Conservation (phyloP, 2,888 invertebrate species). For the Clistopyga incitator region DNA sequence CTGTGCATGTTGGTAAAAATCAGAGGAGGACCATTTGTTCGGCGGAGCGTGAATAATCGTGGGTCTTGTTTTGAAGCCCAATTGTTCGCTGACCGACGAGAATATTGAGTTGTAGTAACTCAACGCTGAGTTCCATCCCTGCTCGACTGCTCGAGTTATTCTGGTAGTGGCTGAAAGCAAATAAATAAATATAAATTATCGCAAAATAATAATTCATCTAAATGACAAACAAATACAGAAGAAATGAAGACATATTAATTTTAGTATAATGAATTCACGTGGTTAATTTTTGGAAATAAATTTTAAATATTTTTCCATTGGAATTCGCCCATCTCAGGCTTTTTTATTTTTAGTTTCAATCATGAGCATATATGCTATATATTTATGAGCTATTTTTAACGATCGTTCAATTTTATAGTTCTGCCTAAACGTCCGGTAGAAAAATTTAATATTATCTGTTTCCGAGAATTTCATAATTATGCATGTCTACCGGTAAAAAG, state of each 20-base stretch:
- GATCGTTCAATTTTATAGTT: neutral
- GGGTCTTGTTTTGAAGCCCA: constrained; percentile 24
- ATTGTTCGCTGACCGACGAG: constrained; percentile 19
- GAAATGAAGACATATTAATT: too few relatives aligned
- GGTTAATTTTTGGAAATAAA: too few relatives aligned
- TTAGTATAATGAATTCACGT: too few relatives aligned
- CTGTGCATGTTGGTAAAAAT: neutral
- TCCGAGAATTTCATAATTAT: constrained; percentile 9
- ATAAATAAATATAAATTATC: too few relatives aligned
- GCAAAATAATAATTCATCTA: too few relatives aligned
- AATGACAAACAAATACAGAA: too few relatives aligned
- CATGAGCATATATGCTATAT: too few relatives aligned
- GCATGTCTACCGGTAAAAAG: constrained; percentile 23
- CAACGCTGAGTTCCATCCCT: constrained; percentile 31
- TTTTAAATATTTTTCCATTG: too few relatives aligned
- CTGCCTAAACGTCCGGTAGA: neutral
- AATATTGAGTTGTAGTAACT: constrained; percentile 34
- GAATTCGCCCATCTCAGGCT: too few relatives aligned
- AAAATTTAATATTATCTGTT: constrained; percentile 2
- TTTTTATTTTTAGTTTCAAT: too few relatives aligned
- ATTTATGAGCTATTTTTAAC: neutral
- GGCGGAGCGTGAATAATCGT: constrained; percentile 32
- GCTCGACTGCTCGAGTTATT: constrained; percentile 21
- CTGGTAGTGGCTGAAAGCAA: constrained; percentile 9
- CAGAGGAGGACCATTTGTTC: constrained; percentile 16